These are phyloP conservation scores for Ctenoplectra terminalis DNA, from an alignment of 1,140 invertebrate species.

Conservation along the genomic window DNA sequence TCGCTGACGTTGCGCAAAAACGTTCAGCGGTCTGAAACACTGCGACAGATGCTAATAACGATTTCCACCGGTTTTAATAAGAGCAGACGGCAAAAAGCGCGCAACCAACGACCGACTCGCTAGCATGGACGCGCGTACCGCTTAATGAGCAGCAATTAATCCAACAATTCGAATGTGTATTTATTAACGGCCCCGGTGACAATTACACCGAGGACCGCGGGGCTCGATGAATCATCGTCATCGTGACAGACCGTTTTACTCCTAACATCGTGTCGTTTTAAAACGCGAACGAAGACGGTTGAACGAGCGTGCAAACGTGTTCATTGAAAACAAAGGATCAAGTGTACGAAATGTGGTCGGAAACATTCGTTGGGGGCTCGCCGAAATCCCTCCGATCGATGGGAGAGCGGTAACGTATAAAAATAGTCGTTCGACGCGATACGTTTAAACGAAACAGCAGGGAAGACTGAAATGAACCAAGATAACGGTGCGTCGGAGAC, in stretches of 20 bases:
- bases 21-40: slow-evolving; percentile 29
- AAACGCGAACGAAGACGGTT: neutral
- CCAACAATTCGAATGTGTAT: slow-evolving; percentile 31
- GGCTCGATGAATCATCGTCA: slow-evolving; percentile 62
- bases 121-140: neutral
- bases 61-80: slow-evolving; percentile 55
- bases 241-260: slow-evolving; percentile 51
- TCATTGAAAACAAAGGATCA: neutral
- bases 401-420: slow-evolving; percentile 38
- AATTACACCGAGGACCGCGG: slow-evolving; percentile 18
- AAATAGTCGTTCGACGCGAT: slow-evolving; percentile 21
- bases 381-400: slow-evolving; percentile 1
- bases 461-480: slow-evolving; percentile 13
- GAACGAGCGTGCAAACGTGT: too few species aligned
- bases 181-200: slow-evolving; percentile 32
- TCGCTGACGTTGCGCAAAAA: slow-evolving; percentile 50
- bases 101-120: slow-evolving; percentile 8
- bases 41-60: slow-evolving; percentile 60
- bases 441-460: slow-evolving; percentile 27
- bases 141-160: slow-evolving; percentile 48
- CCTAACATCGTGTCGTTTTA: slow-evolving; percentile 43
- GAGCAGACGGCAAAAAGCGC: slow-evolving; percentile 25
- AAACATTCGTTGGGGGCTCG: neutral
- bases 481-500: slow-evolving; percentile 42
- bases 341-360: neutral